phyloP scores from a whole-genome alignment of 1,140 invertebrate genomes.

The Camponotus floridanus region DNA sequence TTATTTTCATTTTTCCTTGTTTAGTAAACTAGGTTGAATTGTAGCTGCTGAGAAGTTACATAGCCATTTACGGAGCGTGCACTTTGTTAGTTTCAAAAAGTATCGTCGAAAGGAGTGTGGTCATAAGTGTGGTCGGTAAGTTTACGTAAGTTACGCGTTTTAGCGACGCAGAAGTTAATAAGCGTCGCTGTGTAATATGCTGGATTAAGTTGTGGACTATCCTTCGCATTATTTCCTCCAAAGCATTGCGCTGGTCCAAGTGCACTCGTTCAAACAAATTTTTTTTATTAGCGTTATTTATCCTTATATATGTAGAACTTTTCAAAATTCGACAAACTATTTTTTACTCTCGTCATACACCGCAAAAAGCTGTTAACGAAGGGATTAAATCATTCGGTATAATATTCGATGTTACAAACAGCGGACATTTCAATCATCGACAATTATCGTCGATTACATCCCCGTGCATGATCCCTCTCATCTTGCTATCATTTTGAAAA shows the following conservation, averaged over 20 bases:
- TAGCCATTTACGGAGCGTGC: conserved; percentile 30
- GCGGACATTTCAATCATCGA: conserved; percentile 38
- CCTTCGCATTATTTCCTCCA: conserved; percentile 28
- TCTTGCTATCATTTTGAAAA: conserved; percentile 53
- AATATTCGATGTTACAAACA: conserved; percentile 27
- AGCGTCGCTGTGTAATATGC: conserved; percentile 43
- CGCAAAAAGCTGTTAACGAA: conserved; percentile 3
- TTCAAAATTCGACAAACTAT: neutral
- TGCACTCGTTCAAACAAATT: neutral
- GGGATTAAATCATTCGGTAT: conserved; percentile 11
- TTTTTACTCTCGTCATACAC: conserved; percentile 1
- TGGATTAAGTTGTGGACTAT: conserved; percentile 30
- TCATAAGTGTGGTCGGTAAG: conserved; percentile 22
- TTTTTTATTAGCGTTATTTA: neutral
- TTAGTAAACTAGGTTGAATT: conserved; percentile 25
- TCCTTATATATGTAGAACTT: neutral
- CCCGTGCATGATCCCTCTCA: conserved; percentile 25
- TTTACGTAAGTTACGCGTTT: conserved; percentile 36
- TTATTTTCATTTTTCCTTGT: conserved; percentile 5
- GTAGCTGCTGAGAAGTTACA: conserved; percentile 22
- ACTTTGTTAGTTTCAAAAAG: conserved; percentile 50
- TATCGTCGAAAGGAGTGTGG: conserved; percentile 30
- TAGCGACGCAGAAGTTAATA: conserved; percentile 50
- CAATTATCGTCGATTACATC: conserved; percentile 54
- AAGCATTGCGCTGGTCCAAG: neutral